Evolutionary conservation across 53 echinoderm and acorn worm genomes (phyloP).

Genomic region (Temnopleurus reevesii): DNA sequence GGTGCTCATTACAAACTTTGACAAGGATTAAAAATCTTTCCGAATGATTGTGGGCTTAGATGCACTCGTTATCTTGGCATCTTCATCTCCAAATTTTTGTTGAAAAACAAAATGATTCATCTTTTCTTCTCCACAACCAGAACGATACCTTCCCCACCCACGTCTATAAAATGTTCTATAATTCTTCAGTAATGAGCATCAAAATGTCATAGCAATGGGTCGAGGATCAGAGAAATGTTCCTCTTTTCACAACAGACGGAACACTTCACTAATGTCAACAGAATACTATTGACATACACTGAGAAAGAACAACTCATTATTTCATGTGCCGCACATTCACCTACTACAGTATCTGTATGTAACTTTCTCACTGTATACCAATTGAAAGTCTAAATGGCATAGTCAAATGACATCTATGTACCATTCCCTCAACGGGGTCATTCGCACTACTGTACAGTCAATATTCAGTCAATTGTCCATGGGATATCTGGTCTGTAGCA

Average conservation of each 20-base stretch:
- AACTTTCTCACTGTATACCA: background rate
- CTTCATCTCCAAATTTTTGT: background rate
- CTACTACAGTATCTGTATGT: background rate
- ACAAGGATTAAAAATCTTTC: background rate
- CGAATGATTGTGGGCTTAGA: background rate
- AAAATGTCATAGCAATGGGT: background rate
- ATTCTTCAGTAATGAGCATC: background rate
- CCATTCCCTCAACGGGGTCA: background rate
- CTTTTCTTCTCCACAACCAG: background rate
- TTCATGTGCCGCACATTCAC: background rate
- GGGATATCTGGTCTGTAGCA: too few relatives aligned
- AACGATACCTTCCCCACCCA: background rate
- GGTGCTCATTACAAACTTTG: background rate
- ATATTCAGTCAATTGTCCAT: too few relatives aligned
- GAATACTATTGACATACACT: background rate
- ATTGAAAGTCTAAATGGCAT: background rate
- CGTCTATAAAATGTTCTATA: background rate
- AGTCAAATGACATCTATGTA: background rate
- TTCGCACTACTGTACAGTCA: too few relatives aligned
- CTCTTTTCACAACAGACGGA: background rate
- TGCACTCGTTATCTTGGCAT: background rate
- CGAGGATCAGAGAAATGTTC: background rate
- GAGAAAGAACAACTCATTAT: background rate
- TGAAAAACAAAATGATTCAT: background rate
- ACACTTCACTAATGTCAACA: constrained; percentile 14